Evolutionary conservation across 2,113 vertebrate genomes (phyloP).

Genomic region (Sclerurus mexicanus): DNA sequence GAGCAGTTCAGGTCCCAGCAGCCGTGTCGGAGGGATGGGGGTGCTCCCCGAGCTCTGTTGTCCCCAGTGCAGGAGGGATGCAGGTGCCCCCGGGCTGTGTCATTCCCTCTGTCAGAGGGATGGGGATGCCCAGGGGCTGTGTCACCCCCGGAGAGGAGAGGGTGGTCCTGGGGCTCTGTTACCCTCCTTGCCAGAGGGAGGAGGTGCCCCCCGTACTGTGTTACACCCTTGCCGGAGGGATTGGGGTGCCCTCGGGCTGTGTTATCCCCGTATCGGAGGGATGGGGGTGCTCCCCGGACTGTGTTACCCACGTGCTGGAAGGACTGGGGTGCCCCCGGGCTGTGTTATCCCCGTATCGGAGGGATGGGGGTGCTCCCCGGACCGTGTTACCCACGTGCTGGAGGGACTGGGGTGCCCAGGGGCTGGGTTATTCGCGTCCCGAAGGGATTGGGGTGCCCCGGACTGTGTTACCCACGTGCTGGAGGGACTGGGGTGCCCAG

Average conservation of each 20-base stretch:
- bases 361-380: no score
- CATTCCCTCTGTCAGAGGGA: not conserved
- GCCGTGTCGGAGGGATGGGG: no score
- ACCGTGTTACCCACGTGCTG: not conserved
- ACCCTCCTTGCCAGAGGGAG: not conserved
- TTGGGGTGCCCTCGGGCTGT: not conserved
- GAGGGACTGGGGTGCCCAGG: not conserved
- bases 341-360: not conserved
- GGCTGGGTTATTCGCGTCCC: no score
- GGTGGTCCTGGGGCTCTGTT: not conserved
- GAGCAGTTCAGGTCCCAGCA: not conserved
- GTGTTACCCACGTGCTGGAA: not conserved
- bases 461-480: not conserved
- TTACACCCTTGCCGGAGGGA: not conserved
- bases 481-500: not conserved
- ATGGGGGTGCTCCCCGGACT: not conserved
- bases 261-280: not conserved
- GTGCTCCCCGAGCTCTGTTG: not conserved
- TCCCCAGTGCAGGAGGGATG: not conserved
- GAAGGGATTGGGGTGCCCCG: no score
- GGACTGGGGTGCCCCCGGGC: not conserved
- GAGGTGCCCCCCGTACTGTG: not conserved
- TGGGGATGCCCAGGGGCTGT: not conserved
- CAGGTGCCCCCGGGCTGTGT: not conserved
- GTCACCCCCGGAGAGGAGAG: not conserved